Base-by-base conservation (phyloP, 2,797 vertebrate genomes). In the Parauchenoglanis punctatus region DNA sequence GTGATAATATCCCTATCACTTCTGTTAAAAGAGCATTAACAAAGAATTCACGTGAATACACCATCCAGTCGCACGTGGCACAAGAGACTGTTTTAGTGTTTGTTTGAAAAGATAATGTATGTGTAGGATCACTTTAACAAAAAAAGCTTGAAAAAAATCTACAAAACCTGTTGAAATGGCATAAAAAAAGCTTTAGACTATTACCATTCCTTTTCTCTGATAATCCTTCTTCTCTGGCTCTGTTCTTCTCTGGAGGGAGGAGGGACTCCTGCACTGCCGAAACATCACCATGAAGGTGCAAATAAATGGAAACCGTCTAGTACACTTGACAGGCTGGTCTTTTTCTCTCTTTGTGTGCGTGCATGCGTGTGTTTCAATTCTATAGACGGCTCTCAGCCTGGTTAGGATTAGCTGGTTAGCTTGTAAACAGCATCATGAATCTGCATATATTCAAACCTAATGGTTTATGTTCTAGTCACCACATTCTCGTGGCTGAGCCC, bases 181-280 rank as follows among this genome's bases (percentile, higher is more conserved):
- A 87, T 44, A 83, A 88, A 82, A 90, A 86, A 84, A 81, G 72
- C 87, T 86, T 88, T 86, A 89, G 86, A 87, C 25, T 72, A 81
- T 78, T 28, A 85, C 63, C 85, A 88, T 91, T 87, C 85, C 87
- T 89, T 89, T 58, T 56, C 25, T 80, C 81, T 89, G 70, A 89
- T 89, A 44, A 83, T 90, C 63, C 61, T 85, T 56, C 77, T 70
- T 83, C 49, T 94, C 93, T 93, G 89, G 89, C 93, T 94, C 93
- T 93, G 93, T 92, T 90, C 90, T 91, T 88, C 93, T 87, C 83
- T 90, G 85, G 85, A 91, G 89, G 89, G 84, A 58, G 56, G 87
- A 90, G 81, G 87, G 81, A 90, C 81, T 86, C 61, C 89, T 80
- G 17, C 85, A 90, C 90, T 88, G 88, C 90, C 91, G 92, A 93